Evolutionary conservation across 2,797 vertebrate species (phyloP).

Genomic region (Malacoraja senta): DNA sequence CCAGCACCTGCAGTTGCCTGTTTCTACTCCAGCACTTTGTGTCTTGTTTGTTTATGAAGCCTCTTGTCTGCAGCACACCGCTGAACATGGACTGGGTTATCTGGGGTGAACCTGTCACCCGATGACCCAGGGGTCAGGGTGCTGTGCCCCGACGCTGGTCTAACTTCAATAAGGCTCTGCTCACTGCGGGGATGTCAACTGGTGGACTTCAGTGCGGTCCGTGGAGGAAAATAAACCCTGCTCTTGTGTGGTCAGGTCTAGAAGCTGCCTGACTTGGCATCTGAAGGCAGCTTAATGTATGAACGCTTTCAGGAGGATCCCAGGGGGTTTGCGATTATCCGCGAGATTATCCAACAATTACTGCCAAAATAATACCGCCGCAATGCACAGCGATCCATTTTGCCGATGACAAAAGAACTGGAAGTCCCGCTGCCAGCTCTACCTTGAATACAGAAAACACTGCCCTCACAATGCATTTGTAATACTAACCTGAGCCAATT

Average conservation of each 20-base stretch:
- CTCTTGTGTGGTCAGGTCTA: neutral
- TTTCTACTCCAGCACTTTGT: too few species aligned
- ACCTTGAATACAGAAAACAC: neutral
- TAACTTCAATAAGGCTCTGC: neutral
- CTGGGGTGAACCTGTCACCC: too few species aligned
- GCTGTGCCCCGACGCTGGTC: neutral
- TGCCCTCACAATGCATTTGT: neutral
- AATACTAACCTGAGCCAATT: too few species aligned
- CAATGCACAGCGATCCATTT: neutral
- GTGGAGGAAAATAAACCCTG: neutral
- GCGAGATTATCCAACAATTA: neutral
- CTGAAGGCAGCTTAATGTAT: conserved; percentile 6
- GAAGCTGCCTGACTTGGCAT: neutral
- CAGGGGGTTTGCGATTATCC: neutral
- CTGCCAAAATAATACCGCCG: neutral
- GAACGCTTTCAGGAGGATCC: neutral
- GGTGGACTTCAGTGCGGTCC: neutral
- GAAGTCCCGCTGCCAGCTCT: neutral
- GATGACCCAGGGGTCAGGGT: too few species aligned
- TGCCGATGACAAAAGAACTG: neutral
- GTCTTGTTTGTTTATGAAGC: too few species aligned
- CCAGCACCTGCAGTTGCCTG: too few species aligned
- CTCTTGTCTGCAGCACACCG: too few species aligned
- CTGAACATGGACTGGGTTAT: too few species aligned
- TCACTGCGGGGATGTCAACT: neutral